phyloP scores from a whole-genome alignment of 2,113 vertebrate species.

The Panthera uncia region DNA sequence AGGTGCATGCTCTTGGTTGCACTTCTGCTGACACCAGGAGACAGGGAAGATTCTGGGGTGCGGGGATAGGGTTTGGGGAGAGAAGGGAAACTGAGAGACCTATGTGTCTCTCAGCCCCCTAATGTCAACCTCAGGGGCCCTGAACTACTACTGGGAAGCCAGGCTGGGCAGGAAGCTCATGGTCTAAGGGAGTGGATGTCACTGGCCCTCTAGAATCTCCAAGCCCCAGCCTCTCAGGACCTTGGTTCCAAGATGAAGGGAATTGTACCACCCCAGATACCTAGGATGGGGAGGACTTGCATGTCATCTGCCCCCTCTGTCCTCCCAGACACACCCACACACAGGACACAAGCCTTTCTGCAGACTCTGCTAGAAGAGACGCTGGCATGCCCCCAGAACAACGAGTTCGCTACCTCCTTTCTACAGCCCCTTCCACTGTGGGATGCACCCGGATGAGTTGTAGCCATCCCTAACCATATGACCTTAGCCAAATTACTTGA shows the following conservation, averaged over 20 bases:
- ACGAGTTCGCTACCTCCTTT: background rate
- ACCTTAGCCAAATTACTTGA: background rate
- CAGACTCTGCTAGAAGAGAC: background rate
- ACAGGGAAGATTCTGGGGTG: background rate
- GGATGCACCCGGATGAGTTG: too few species aligned
- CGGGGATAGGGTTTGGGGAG: background rate
- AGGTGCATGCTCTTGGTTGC: background rate
- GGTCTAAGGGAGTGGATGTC: background rate
- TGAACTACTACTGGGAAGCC: background rate
- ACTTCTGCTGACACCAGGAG: background rate
- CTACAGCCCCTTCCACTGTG: background rate
- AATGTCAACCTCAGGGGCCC: background rate
- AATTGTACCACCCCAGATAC: background rate
- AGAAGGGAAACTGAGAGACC: background rate
- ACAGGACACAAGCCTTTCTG: background rate
- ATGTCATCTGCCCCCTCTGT: background rate
- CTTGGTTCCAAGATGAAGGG: background rate
- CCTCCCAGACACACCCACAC: background rate
- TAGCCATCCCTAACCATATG: background rate
- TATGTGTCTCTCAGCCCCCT: background rate
- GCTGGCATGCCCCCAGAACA: background rate
- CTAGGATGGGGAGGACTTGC: background rate
- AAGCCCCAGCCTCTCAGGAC: background rate
- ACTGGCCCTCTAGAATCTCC: background rate
- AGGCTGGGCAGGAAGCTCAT: background rate